Evolutionary conservation across 2,797 vertebrate genomes (phyloP).

Genomic region (Artibeus jamaicensis): DNA sequence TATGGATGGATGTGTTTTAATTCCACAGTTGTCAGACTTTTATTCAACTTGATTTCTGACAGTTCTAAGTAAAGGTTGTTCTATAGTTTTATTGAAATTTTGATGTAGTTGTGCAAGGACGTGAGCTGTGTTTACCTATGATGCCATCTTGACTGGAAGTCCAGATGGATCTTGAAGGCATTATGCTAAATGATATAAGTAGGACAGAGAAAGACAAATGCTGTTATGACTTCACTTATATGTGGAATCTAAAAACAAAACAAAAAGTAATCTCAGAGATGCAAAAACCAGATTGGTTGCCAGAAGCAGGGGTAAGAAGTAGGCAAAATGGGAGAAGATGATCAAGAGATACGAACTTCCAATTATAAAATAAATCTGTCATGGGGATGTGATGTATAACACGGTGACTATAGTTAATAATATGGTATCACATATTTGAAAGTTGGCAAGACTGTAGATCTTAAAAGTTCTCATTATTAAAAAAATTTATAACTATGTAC

Average conservation of each 20-base stretch:
- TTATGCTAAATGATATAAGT: not conserved
- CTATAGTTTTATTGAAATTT: too few relatives aligned
- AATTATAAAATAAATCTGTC: not conserved
- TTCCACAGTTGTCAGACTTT: too few relatives aligned
- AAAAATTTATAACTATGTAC: not conserved
- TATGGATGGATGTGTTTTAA: too few relatives aligned
- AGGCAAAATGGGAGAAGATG: not conserved
- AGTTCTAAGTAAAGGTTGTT: too few relatives aligned
- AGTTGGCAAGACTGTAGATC: not conserved
- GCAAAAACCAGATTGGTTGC: not conserved
- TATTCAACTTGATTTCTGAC: too few relatives aligned
- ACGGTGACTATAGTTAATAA: not conserved
- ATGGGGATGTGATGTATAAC: not conserved
- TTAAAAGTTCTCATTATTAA: not conserved
- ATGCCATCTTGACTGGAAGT: too few relatives aligned
- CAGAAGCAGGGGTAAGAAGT: not conserved
- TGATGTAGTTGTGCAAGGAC: too few relatives aligned
- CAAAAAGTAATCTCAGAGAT: not conserved
- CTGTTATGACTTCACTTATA: not conserved
- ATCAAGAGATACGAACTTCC: not conserved
- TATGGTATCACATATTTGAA: not conserved
- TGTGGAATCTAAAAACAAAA: not conserved
- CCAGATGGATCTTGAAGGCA: not conserved
- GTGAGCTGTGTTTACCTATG: too few relatives aligned
- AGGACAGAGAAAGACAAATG: not conserved